A percentile compares a stretch with the other conserved stretches of the same genome.
Conservation (phyloP, 2,113 vertebrate species). For the Sturnira hondurensis region DNA sequence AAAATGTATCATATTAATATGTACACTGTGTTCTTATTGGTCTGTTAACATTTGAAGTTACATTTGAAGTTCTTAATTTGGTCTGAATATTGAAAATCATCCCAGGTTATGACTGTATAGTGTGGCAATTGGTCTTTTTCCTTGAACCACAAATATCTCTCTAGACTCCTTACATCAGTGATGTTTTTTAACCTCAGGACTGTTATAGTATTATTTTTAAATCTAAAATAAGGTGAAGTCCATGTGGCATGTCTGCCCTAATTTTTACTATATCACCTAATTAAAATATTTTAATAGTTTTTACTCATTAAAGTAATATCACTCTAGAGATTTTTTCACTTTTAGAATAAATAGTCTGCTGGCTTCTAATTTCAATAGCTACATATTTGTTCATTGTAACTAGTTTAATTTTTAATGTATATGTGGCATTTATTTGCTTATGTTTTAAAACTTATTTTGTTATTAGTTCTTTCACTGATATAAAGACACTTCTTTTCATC, state of each 20-base stretch:
- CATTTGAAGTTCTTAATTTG: not conserved
- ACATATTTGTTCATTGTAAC: not conserved
- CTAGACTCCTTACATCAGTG: not conserved
- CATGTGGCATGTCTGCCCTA: not conserved
- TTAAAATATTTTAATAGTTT: not conserved
- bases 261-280: not conserved
- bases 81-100: not conserved
- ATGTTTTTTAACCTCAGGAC: not conserved
- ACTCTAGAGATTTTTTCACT: not conserved
- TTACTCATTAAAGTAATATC: not conserved
- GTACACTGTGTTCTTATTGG: not conserved
- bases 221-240: not conserved
- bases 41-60: not conserved
- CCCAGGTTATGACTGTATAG: not conserved
- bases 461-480: not conserved
- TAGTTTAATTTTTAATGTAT: constrained; percentile 1
- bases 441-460: not conserved
- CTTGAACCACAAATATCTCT: not conserved
- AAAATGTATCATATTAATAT: not conserved
- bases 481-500: not conserved
- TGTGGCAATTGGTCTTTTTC: not conserved
- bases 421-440: not conserved
- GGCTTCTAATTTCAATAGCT: not conserved
- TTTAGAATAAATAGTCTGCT: not conserved
- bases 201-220: not conserved